phyloP scores from a whole-genome alignment of 2,888 invertebrate genomes.

The Onthophagus sagittarius region DNA sequence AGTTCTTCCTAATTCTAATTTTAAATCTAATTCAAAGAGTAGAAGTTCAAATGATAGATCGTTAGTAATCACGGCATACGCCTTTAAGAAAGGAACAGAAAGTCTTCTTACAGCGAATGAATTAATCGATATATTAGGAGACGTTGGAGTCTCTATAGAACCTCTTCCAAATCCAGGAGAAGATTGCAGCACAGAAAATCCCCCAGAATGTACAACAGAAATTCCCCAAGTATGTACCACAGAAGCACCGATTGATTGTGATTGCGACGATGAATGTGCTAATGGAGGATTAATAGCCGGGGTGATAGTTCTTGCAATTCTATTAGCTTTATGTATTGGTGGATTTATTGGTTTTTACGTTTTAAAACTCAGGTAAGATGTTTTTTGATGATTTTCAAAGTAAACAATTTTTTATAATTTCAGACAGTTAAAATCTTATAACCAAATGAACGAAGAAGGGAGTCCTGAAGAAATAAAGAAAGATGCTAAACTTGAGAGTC shows the following conservation, averaged over 20 bases:
- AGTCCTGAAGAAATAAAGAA: not conserved
- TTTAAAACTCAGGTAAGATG: slow-evolving; percentile 36
- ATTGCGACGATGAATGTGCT: slow-evolving; percentile 14
- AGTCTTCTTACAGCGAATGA: not conserved
- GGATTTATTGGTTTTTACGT: slow-evolving; percentile 37
- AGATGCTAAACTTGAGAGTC: slow-evolving; percentile 12
- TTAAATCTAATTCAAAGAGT: slow-evolving; percentile 31
- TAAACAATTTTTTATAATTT: not conserved
- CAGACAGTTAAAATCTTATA: not conserved
- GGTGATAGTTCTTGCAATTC: slow-evolving; percentile 38
- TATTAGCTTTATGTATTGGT: slow-evolving; percentile 35
- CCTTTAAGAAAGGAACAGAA: slow-evolving; percentile 16
- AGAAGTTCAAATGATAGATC: slow-evolving; percentile 24
- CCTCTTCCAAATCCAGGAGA: not conserved
- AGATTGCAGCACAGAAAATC: not conserved
- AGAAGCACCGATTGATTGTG: not conserved
- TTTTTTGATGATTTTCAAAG: not conserved
- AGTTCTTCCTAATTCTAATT: slow-evolving; percentile 42
- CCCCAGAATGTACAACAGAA: too few relatives aligned
- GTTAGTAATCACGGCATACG: slow-evolving; percentile 31
- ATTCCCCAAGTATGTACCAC: not conserved
- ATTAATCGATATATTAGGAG: not conserved
- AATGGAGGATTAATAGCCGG: slow-evolving; percentile 37
- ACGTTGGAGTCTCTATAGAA: not conserved
- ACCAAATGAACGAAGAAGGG: not conserved